A percentile compares a stretch with the other conserved stretches of the same genome.
These are phyloP conservation scores for Diarsia rubi DNA, from an alignment of 2,888 invertebrate genomes.

Conservation along the genomic window DNA sequence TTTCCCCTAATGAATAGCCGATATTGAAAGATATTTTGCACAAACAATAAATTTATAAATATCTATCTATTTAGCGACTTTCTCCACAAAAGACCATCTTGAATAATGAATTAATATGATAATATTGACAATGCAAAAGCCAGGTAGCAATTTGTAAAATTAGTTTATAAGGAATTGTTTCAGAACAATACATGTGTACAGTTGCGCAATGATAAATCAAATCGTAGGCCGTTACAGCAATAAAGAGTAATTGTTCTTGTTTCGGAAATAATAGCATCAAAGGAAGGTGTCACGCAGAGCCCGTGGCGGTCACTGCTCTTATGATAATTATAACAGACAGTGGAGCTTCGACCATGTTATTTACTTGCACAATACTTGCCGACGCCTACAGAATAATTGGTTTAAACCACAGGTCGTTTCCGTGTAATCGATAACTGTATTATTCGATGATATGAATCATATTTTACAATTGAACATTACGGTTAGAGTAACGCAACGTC, in stretches of 20 bases:
- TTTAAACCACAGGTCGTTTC: slow-evolving; percentile 64
- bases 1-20: slow-evolving; percentile 42
- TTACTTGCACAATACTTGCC: slow-evolving; percentile 78
- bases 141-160: slow-evolving; percentile 60
- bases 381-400: slow-evolving; percentile 71
- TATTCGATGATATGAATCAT: slow-evolving; percentile 45
- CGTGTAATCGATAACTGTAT: slow-evolving; percentile 71
- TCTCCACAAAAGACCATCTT: slow-evolving; percentile 33
- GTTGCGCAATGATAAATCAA: slow-evolving; percentile 67
- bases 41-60: slow-evolving; percentile 25
- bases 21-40: slow-evolving; percentile 23
- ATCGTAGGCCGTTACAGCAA: slow-evolving; percentile 69
- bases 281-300: slow-evolving; percentile 75
- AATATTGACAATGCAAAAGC: slow-evolving; percentile 45
- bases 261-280: slow-evolving; percentile 75
- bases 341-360: slow-evolving; percentile 75
- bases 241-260: slow-evolving; percentile 77
- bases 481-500: slow-evolving; percentile 45
- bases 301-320: slow-evolving; percentile 81
- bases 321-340: slow-evolving; percentile 73
- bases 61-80: slow-evolving; percentile 37
- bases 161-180: slow-evolving; percentile 57
- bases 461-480: slow-evolving; percentile 39
- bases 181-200: slow-evolving; percentile 60
- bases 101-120: slow-evolving; percentile 27